Evolutionary conservation across 2,113 vertebrate genomes (phyloP), one percentile per base, ranked within the genome.

Genomic region (Acinonyx jubatus): DNA sequence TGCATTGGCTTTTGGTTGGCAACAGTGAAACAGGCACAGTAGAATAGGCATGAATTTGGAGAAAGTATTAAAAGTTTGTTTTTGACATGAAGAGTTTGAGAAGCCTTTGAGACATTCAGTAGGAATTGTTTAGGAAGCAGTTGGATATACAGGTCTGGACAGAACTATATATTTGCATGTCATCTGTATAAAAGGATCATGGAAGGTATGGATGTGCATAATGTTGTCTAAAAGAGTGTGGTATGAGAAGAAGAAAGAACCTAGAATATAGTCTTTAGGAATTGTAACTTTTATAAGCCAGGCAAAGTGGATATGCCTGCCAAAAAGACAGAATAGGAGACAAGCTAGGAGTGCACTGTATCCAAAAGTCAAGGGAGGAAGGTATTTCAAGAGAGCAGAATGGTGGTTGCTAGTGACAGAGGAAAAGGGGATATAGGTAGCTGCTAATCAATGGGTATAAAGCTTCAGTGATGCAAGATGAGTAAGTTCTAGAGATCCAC

Each of bases 201-300:
- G 69, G 50, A 95, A 94, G 19, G 95, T 83, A 96, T 45, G 27
- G 65, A 87, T 73, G 33, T 52, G 33, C 65, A 76, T 81, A 65
- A 76, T 68, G 73, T 63, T 91, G 29, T 76, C 36, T 80, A 66
- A 79, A 61, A 36, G 27, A 96, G 38, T 88, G 0, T 18, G 86
- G 8, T 45, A 7, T 68, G 10, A 92, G 21, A 87, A 94, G 78
- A 92, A 90, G 13, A 91, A 5, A 89, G 3, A 48, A 8, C 38
- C 16, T 68, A 52, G 45, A 92, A 87, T 57, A 74, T 2, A 94
- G 36, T 15, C 25, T 94, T 89, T 80, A 98, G 48, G 74, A 96
- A 96, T 88, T 55, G 3, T 63, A 88, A 80, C 48, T 86, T 76
- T 69, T 86, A 61, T 65, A 96, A 41, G 48, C 55, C 18, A 76